Conservation (phyloP, 2,888 invertebrate genomes). For the Siphonodentalium dalli region DNA sequence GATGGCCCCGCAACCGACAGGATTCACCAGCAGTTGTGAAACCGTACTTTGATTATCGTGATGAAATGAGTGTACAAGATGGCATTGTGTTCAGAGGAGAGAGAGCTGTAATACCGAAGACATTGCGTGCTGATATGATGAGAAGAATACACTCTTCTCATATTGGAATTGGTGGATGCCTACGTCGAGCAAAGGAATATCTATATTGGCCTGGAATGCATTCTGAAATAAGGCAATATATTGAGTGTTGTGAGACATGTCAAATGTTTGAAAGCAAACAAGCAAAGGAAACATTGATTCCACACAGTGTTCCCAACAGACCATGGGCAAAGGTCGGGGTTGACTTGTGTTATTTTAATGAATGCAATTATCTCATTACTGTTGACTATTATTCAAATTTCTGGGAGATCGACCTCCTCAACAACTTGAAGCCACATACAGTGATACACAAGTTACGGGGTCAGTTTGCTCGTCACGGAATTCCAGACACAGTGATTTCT, state of each 20-base stretch:
- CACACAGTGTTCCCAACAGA: too few relatives aligned
- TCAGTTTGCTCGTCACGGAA: neutral
- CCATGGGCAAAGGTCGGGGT: conserved; percentile 7
- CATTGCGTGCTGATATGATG: neutral
- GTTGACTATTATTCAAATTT: conserved; percentile 8
- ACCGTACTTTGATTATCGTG: conserved; percentile 21
- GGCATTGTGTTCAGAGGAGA: conserved; percentile 18
- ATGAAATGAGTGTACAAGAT: conserved; percentile 21
- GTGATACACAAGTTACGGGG: neutral
- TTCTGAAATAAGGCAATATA: too few relatives aligned
- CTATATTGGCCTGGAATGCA: conserved; percentile 9
- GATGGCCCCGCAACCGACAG: conserved; percentile 17
- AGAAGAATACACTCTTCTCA: neutral
- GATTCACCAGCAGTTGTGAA: too few relatives aligned
- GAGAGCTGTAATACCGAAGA: neutral
- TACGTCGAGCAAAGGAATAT: neutral
- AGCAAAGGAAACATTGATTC: conserved; percentile 4
- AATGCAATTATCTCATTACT: conserved; percentile 7
- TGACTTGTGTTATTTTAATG: conserved; percentile 3
- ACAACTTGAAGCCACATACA: neutral
- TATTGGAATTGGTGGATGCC: conserved; percentile 4
- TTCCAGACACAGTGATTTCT: neutral
- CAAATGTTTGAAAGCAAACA: conserved; percentile 13
- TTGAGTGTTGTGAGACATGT: conserved; percentile 6
- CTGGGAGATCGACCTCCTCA: neutral